Percentiles rank a stretch among this genome's conserved stretches.
Conservation (phyloP, 2,888 invertebrate species). For the Scaptomyza cyrtandrae region DNA sequence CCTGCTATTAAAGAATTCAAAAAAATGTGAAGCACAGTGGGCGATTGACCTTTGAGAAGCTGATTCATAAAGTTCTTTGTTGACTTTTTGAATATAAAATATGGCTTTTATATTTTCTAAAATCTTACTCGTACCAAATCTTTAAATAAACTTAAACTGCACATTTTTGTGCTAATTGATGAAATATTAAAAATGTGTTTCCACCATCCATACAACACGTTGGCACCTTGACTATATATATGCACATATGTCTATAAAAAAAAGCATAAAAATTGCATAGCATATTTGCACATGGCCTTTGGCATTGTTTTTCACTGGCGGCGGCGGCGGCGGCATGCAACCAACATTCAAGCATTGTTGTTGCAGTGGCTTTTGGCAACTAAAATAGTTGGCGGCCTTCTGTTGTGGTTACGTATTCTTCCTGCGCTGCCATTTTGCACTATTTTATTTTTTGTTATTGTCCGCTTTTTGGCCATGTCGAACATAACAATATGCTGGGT, state of each 20-base stretch:
- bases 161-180: conserved; percentile 3
- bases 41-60: neutral
- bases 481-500: conserved; percentile 64
- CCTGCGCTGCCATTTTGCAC: conserved; percentile 46
- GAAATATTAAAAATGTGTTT: conserved; percentile 33
- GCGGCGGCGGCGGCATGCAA: conserved; percentile 52
- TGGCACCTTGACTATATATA: conserved; percentile 29
- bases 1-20: conserved; percentile 44
- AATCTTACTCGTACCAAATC: neutral
- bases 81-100: neutral
- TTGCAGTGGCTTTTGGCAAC: conserved; percentile 65
- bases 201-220: conserved; percentile 47
- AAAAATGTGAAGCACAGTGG: conserved; percentile 31
- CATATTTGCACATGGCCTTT: conserved; percentile 77
- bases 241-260: conserved; percentile 7
- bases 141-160: neutral
- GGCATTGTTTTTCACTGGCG: conserved; percentile 71
- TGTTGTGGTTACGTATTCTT: conserved; percentile 71
- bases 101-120: neutral
- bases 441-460: conserved; percentile 14
- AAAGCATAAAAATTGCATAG: conserved; percentile 51
- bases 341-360: conserved; percentile 49
- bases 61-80: neutral
- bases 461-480: conserved; percentile 56
- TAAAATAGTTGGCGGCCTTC: conserved; percentile 74